Conservation (phyloP, 2,113 vertebrate species). For the Prionailurus bengalensis region DNA sequence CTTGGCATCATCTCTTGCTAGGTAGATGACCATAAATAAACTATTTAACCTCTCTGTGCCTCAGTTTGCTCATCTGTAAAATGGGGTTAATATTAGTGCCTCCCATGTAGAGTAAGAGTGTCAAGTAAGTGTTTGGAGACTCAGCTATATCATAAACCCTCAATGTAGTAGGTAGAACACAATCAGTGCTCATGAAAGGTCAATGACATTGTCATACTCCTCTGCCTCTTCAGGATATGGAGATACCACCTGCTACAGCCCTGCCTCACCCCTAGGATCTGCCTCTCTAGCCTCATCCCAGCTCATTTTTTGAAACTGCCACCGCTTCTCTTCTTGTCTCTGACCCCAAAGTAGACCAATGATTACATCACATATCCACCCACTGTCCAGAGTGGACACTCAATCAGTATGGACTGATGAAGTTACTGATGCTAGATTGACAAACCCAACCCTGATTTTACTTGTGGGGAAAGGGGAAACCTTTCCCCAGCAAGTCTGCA, state of each 20-base stretch:
- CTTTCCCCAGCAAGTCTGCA: not conserved
- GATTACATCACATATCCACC: not conserved
- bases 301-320: not conserved
- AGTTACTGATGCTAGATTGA: not conserved
- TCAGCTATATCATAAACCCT: not conserved
- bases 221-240: not conserved
- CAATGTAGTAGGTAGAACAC: not conserved
- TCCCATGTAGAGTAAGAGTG: not conserved
- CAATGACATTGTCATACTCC: too few relatives aligned
- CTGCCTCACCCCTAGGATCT: not conserved
- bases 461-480: not conserved
- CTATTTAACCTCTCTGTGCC: not conserved
- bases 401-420: not conserved
- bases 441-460: not conserved
- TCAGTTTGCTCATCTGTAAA: constrained; percentile 24
- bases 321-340: not conserved
- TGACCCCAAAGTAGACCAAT: not conserved
- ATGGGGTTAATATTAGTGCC: not conserved
- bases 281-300: not conserved
- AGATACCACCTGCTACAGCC: not conserved
- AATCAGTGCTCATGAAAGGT: not conserved
- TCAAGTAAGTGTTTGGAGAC: not conserved
- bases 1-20: not conserved
- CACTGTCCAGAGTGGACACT: not conserved
- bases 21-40: not conserved